Evolutionary conservation across 2,797 vertebrate species (phyloP).

Genomic region (Phrynocephalus forsythii): DNA sequence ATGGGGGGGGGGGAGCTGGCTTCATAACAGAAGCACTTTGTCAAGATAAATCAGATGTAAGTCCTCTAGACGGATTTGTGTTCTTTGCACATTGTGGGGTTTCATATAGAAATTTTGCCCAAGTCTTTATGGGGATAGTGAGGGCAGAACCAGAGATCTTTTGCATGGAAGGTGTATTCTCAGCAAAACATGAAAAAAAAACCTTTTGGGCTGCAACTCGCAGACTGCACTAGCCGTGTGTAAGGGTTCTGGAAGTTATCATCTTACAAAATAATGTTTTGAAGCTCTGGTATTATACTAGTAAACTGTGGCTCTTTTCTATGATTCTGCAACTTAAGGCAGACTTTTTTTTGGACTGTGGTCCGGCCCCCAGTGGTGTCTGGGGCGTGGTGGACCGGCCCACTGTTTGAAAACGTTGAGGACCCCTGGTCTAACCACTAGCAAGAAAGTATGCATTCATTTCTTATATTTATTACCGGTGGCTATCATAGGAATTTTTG

Average conservation of each 20-base stretch:
- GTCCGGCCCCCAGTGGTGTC: too few species aligned
- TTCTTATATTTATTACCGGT: not conserved
- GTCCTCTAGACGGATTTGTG: not conserved
- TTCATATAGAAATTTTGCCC: not conserved
- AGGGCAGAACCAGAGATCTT: not conserved
- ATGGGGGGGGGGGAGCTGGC: too few species aligned
- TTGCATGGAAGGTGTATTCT: not conserved
- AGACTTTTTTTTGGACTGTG: too few species aligned
- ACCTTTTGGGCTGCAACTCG: not conserved
- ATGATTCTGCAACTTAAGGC: not conserved
- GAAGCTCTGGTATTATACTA: too few species aligned
- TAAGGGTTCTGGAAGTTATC: too few species aligned
- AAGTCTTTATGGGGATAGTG: too few species aligned
- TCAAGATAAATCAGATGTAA: not conserved
- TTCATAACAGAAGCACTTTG: not conserved
- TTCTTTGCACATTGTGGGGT: not conserved
- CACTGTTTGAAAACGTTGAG: too few species aligned
- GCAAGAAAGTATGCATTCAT: not conserved
- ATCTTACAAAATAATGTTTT: too few species aligned
- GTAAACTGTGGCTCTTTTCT: not conserved
- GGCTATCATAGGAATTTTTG: constrained; percentile 16
- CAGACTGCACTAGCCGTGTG: too few species aligned
- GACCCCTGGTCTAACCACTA: not conserved
- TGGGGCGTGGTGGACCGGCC: too few species aligned
- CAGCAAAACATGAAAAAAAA: not conserved